These are phyloP conservation scores for Allophyes oxyacanthae DNA, from an alignment of 2,888 invertebrate genomes.

Conservation along the genomic window DNA sequence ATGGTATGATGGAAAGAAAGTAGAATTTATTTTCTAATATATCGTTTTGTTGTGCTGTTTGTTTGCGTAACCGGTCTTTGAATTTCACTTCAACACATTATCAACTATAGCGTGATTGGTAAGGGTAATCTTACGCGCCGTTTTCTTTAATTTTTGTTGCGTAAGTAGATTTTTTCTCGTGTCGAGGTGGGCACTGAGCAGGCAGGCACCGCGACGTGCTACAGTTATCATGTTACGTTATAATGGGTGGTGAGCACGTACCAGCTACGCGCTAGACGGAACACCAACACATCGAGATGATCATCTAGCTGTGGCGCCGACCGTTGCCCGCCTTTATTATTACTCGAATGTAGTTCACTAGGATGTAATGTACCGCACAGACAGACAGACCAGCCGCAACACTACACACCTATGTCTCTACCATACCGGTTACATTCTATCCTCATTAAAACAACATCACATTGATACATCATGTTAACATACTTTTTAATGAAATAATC, in stretches of 20 bases:
- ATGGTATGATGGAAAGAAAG: slow-evolving; percentile 18
- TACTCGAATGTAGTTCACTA: slow-evolving; percentile 31
- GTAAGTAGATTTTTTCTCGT: slow-evolving; percentile 42
- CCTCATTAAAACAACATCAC: slow-evolving; percentile 19
- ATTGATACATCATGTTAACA: slow-evolving; percentile 27
- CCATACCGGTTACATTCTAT: slow-evolving; percentile 24
- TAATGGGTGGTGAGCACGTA: slow-evolving; percentile 64
- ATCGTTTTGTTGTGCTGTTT: slow-evolving; percentile 8
- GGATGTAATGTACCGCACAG: slow-evolving; percentile 24
- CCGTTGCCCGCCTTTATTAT: slow-evolving; percentile 45
- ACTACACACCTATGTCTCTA: slow-evolving; percentile 3
- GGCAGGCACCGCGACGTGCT: slow-evolving; percentile 69
- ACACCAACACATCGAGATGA: slow-evolving; percentile 58
- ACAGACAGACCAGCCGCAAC: slow-evolving; percentile 5
- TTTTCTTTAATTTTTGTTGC: slow-evolving; percentile 30
- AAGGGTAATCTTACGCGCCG: slow-evolving; percentile 14
- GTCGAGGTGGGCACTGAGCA: slow-evolving; percentile 15
- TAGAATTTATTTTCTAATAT: slow-evolving; percentile 19
- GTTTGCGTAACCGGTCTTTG: not conserved
- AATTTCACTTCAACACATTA: slow-evolving; percentile 17
- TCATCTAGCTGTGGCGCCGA: slow-evolving; percentile 58
- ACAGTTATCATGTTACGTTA: slow-evolving; percentile 76
- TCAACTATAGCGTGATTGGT: slow-evolving; percentile 17
- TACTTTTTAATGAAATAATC: slow-evolving; percentile 43
- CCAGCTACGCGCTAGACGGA: slow-evolving; percentile 67